Percentiles rank a stretch among this genome's conserved stretches.
Conservation (phyloP, 2,888 invertebrate genomes). For the Acronicta psi region DNA sequence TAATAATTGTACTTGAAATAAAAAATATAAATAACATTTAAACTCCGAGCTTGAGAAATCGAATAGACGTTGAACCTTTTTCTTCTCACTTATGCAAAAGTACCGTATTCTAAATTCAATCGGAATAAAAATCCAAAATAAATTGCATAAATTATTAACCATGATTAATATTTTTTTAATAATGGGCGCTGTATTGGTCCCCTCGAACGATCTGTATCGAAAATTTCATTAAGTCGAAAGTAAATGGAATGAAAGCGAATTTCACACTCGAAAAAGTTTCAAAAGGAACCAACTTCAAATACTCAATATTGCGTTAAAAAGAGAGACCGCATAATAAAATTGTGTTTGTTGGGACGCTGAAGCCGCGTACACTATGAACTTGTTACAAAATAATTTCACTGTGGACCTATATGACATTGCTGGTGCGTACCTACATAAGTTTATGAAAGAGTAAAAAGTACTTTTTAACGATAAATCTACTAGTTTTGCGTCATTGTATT, state of each 20-base stretch:
- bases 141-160: constrained; percentile 76
- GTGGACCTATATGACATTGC: too few species aligned
- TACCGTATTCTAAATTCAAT: constrained; percentile 10
- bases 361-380: constrained; percentile 49
- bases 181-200: constrained; percentile 49
- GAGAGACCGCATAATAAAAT: constrained; percentile 80
- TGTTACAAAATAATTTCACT: constrained; percentile 3
- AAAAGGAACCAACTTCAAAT: constrained; percentile 77
- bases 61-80: too few species aligned
- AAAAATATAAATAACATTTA: too few species aligned
- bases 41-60: too few species aligned
- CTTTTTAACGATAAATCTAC: too few species aligned
- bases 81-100: neutral
- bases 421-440: too few species aligned
- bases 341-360: constrained; percentile 68
- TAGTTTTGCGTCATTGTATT: too few species aligned
- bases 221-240: constrained; percentile 82
- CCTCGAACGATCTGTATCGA: constrained; percentile 68
- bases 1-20: too few species aligned
- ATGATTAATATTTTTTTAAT: constrained; percentile 66
- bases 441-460: too few species aligned
- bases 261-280: constrained; percentile 81
- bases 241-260: constrained; percentile 81
- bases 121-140: constrained; percentile 34
- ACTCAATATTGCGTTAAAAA: constrained; percentile 79